Evolutionary conservation across 2,888 invertebrate species (phyloP), one percentile per base, ranked within the genome.

Genomic region (Athalia circularis): DNA sequence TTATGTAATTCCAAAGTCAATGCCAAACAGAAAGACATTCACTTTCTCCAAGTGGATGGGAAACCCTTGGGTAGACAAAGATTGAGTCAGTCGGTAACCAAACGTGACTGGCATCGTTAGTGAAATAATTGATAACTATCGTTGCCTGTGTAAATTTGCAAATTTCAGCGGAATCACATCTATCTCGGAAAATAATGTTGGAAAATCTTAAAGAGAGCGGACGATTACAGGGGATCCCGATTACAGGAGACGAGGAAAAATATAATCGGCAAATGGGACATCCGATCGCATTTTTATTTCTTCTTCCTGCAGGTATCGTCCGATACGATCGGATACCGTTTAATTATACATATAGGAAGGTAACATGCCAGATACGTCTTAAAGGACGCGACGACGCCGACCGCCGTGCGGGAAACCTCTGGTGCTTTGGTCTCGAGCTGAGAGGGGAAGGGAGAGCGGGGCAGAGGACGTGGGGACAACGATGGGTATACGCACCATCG

Each of bases 331-430:
- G 2, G 29, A 2, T 29, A 29, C 29, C 29, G 2, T 29, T 2
- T 1, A 29, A 29, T 29, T 29, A 0, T 29, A 29, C 67, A 72
- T 57, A 61, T 75, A n/a, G 57, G 57, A 64, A 29, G 67, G 50
- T 50, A 64, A 75, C 52, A 79, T 45, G 52, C 64, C 50, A 7
- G 50, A 70, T 50, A 62, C 62, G 61, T 64, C 70, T 61, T 79
- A 79, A 80, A 77, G 77, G 61, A 77, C 72, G 57, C 29, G 79
- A 79, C 45, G 77, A 59, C 64, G 70, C 77, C 79, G 65, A 81
- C 29, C 65, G 80, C 77, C 59, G 79, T 81, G 80, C 80, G 79
- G 81, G 78, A 81, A 81, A 80, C 79, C 79, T 80, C 79, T 80
- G 77, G 82, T 29, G 29, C 29, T 29, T 29, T 29, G 2, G 29